Percentiles rank a stretch among this genome's conserved stretches.
Evolutionary conservation across 1,140 invertebrate species (phyloP).

Genomic region (Popillia japonica): DNA sequence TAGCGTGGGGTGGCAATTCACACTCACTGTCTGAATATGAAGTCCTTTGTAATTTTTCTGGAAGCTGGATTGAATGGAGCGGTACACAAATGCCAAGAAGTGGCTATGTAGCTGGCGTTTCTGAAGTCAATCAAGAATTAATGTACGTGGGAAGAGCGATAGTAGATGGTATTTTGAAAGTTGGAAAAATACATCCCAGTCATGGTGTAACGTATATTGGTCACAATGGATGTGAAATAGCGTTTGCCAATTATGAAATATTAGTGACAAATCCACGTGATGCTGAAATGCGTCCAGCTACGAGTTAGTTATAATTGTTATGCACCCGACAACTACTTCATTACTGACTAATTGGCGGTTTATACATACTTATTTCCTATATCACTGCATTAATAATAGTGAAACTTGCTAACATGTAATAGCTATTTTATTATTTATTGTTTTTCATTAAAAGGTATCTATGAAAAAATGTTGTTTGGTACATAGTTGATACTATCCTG

Average conservation of each 20-base stretch:
- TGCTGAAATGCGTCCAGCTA: too few species aligned
- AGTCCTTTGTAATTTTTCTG: slow-evolving; percentile 62
- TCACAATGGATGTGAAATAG: neutral
- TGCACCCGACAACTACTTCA: too few species aligned
- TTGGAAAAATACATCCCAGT: slow-evolving; percentile 27
- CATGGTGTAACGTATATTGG: neutral
- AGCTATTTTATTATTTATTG: too few species aligned
- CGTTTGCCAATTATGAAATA: slow-evolving; percentile 14
- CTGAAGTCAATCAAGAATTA: neutral
- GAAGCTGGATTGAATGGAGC: slow-evolving; percentile 9
- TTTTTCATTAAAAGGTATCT: too few species aligned
- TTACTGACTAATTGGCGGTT: too few species aligned
- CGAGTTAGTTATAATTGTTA: too few species aligned
- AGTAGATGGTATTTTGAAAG: slow-evolving; percentile 8
- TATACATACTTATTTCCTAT: too few species aligned
- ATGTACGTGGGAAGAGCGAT: slow-evolving; percentile 17
- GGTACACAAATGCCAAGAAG: slow-evolving; percentile 7
- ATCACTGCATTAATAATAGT: too few species aligned
- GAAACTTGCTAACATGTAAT: too few species aligned
- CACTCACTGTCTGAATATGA: slow-evolving; percentile 77
- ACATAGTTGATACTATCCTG: too few species aligned
- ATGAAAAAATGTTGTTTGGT: too few species aligned
- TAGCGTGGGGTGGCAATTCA: slow-evolving; percentile 75
- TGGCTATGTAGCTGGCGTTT: neutral
- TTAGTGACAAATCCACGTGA: too few species aligned